Conservation (phyloP, 1,140 invertebrate species). For the Drosophila lowei region DNA sequence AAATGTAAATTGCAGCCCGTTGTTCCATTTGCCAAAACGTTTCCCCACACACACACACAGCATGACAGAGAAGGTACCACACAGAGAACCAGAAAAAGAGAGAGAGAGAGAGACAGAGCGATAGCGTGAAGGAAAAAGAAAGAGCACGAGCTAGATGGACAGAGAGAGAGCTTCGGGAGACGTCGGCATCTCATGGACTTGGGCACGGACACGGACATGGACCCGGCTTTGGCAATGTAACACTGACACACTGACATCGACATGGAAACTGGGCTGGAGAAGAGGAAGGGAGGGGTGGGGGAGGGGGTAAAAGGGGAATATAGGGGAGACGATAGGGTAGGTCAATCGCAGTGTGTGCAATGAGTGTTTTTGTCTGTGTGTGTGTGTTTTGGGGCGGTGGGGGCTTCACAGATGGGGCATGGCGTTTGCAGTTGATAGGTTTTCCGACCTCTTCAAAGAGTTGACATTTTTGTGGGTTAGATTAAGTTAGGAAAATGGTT, state of each 20-base stretch:
- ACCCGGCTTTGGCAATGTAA: conserved; percentile 53
- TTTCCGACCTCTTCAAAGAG: too few relatives aligned
- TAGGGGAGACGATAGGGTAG: too few relatives aligned
- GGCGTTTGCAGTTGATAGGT: too few relatives aligned
- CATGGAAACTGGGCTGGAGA: background rate
- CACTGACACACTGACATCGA: conserved; percentile 54
- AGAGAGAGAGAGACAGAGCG: background rate
- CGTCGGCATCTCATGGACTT: conserved; percentile 37
- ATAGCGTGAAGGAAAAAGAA: too few relatives aligned
- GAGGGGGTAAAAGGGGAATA: background rate
- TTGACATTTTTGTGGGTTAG: too few relatives aligned
- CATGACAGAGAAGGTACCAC: too few relatives aligned
- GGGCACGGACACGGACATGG: conserved; percentile 21
- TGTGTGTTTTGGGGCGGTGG: too few relatives aligned
- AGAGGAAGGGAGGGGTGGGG: background rate
- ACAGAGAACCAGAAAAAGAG: conserved; percentile 5
- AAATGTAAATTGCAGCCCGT: conserved; percentile 26
- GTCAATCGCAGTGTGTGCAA: too few relatives aligned
- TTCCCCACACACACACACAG: conserved; percentile 17
- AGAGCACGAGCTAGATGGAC: background rate
- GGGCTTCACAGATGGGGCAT: too few relatives aligned
- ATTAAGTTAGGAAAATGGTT: too few relatives aligned
- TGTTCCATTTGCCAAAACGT: conserved; percentile 56
- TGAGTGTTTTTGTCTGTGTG: too few relatives aligned
- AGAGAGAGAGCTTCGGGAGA: conserved; percentile 31